A percentile compares a stretch with the other conserved stretches of the same genome.
Conservation (phyloP, 1,140 invertebrate genomes). For the Bombus difficillimus region DNA sequence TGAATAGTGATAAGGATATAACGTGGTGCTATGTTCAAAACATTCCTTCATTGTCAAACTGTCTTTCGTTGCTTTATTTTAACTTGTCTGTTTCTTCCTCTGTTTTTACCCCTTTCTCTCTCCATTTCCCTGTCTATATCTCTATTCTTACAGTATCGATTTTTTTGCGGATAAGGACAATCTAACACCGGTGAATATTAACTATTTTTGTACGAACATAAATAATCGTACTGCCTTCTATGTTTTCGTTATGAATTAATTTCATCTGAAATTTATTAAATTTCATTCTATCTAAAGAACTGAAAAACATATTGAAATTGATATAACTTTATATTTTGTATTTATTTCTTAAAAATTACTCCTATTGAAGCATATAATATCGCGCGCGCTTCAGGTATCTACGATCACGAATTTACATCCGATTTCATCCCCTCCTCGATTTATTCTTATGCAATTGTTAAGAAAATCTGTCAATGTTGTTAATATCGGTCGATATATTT, state of each 20-base stretch:
- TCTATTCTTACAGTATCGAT: constrained; percentile 11
- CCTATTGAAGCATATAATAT: neutral
- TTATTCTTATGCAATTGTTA: constrained; percentile 46
- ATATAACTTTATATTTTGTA: neutral
- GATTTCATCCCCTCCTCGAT: constrained; percentile 20
- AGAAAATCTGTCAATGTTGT: constrained; percentile 53
- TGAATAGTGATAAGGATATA: constrained; percentile 44
- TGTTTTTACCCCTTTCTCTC: neutral
- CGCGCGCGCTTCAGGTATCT: constrained; percentile 55
- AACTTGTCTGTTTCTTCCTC: neutral
- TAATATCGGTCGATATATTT: constrained; percentile 76
- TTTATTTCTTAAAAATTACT: neutral
- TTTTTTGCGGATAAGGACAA: neutral
- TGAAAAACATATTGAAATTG: neutral
- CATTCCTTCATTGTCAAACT: constrained; percentile 27
- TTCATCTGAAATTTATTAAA: neutral
- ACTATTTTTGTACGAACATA: constrained; percentile 22
- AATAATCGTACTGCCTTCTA: constrained; percentile 1
- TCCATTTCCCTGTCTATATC: too few relatives aligned
- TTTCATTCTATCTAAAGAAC: neutral
- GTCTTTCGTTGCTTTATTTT: neutral
- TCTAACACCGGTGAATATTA: neutral
- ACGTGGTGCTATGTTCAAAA: constrained; percentile 48
- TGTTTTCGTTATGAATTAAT: neutral
- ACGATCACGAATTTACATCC: constrained; percentile 40